phyloP scores from a whole-genome alignment of 2,888 invertebrate genomes.

The Drosophila engyochracea region DNA sequence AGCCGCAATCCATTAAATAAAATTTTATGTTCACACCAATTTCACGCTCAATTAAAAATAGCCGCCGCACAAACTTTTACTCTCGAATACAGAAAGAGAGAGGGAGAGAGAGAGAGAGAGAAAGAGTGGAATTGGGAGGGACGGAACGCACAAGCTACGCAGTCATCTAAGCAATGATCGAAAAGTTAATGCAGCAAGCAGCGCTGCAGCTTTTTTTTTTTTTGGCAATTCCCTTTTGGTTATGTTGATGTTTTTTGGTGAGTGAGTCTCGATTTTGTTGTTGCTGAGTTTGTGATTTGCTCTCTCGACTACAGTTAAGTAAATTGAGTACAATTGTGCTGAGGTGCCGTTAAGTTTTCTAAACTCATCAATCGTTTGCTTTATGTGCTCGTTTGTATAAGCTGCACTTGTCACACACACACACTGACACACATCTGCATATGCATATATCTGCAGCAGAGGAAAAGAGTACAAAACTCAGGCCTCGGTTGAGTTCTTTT shows the following conservation, averaged over 20 bases:
- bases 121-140: too few relatives aligned
- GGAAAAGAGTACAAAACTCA: constrained; percentile 24
- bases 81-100: constrained; percentile 9
- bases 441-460: constrained; percentile 10
- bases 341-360: constrained; percentile 58
- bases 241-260: constrained; percentile 1
- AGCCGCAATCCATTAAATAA: constrained; percentile 30
- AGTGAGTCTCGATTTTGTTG: constrained; percentile 5
- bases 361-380: constrained; percentile 77
- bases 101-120: constrained; percentile 12
- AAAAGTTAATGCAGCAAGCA: constrained; percentile 32
- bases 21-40: constrained; percentile 55
- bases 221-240: constrained; percentile 38
- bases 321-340: constrained; percentile 23
- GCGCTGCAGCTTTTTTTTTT: constrained; percentile 10
- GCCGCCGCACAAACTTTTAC: constrained; percentile 31
- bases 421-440: constrained; percentile 30
- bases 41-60: constrained; percentile 60
- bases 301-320: too few relatives aligned
- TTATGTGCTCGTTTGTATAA: constrained; percentile 39
- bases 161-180: constrained; percentile 54
- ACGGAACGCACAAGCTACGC: constrained; percentile 20
- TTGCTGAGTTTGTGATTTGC: constrained; percentile 3
- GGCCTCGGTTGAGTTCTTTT: constrained; percentile 26
- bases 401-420: constrained; percentile 12